Evolutionary conservation across 2,797 vertebrate genomes (phyloP).

Genomic region (Rhabdophis nuchalis): DNA sequence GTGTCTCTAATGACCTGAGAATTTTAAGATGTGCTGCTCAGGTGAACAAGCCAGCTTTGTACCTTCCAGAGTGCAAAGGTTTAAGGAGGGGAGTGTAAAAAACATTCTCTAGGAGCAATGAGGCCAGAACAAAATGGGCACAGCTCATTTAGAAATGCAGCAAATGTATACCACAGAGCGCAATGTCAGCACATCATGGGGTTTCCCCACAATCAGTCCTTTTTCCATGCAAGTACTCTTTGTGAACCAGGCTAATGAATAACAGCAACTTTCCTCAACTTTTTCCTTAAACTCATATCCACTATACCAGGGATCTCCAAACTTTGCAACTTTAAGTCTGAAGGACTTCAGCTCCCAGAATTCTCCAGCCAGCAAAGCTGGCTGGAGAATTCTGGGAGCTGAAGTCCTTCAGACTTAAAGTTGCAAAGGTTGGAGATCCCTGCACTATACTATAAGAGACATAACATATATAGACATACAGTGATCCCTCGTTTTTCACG

Average conservation of each 20-base stretch:
- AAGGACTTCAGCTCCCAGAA: too few species aligned
- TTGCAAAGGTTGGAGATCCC: too few species aligned
- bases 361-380: too few species aligned
- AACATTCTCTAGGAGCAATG: constrained; percentile 28
- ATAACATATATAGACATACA: not conserved
- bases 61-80: constrained; percentile 36
- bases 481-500: too few species aligned
- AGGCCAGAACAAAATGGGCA: constrained; percentile 25
- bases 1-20: not conserved
- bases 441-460: not conserved
- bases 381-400: too few species aligned
- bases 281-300: not conserved
- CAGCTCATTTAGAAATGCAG: constrained; percentile 17
- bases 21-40: constrained; percentile 4
- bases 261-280: not conserved
- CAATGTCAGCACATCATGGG: not conserved
- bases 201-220: not conserved
- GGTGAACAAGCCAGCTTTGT: not conserved
- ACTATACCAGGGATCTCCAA: too few species aligned
- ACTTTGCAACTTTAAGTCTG: too few species aligned
- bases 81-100: constrained; percentile 20
- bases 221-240: not conserved
- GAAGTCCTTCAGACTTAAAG: too few species aligned
- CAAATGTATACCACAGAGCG: constrained; percentile 7
- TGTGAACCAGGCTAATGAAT: not conserved